These are phyloP conservation scores for Notoglanidium macrostoma DNA, from an alignment of 2,797 vertebrate genomes.

Conservation along the genomic window DNA sequence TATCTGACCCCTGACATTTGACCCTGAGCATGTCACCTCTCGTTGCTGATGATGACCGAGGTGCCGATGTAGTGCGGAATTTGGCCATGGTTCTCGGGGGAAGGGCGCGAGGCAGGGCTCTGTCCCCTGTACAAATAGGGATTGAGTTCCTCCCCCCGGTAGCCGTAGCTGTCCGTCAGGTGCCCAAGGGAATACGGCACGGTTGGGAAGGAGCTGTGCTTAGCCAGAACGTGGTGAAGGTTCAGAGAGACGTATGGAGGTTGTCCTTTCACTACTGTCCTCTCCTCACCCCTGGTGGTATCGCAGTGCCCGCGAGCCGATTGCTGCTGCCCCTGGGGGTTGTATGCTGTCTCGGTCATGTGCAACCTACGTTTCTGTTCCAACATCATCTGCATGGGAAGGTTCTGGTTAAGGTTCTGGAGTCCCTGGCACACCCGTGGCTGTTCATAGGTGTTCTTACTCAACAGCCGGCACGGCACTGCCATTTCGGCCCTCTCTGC, in stretches of 20 bases:
- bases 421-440: constrained; percentile 60
- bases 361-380: constrained; percentile 79
- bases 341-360: constrained; percentile 68
- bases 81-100: constrained; percentile 74
- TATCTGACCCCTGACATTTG: constrained; percentile 6
- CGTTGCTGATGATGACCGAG: constrained; percentile 89
- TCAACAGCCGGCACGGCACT: constrained; percentile 64
- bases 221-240: constrained; percentile 84
- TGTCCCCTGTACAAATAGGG: constrained; percentile 74
- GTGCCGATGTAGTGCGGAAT: constrained; percentile 86
- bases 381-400: constrained; percentile 75
- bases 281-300: constrained; percentile 62
- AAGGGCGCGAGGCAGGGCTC: constrained; percentile 75
- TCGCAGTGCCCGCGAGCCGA: constrained; percentile 44
- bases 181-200: constrained; percentile 72
- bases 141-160: constrained; percentile 69
- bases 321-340: constrained; percentile 58
- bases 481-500: constrained; percentile 58
- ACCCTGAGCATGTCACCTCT: constrained; percentile 79
- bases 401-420: constrained; percentile 69
- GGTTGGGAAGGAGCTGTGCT: constrained; percentile 74
- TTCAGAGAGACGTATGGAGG: constrained; percentile 84
- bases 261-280: constrained; percentile 68
- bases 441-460: constrained; percentile 75
- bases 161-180: constrained; percentile 66